phyloP scores from a whole-genome alignment of 2,113 vertebrate genomes.

The Scomber colias region DNA sequence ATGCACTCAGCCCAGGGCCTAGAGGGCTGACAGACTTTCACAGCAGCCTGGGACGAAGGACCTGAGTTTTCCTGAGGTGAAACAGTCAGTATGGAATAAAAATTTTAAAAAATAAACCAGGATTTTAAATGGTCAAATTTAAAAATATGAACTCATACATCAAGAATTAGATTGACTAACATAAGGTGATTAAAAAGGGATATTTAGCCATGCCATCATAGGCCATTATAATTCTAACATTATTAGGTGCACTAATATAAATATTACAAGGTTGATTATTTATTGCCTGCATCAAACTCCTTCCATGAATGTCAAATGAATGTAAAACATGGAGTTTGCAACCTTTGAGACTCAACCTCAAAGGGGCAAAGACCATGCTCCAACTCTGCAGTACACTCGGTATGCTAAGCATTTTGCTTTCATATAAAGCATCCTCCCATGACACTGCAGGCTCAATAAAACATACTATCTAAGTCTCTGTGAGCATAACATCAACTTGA shows the following conservation, averaged over 20 bases:
- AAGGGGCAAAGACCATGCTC: not conserved
- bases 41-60: constrained; percentile 37
- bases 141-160: not conserved
- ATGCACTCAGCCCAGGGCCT: constrained; percentile 69
- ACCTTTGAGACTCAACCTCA: not conserved
- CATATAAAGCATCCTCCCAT: not conserved
- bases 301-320: constrained; percentile 18
- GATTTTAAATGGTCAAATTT: not conserved
- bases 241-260: not conserved
- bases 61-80: constrained; percentile 36
- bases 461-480: not conserved
- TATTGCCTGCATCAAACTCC: not conserved
- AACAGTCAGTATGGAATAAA: constrained; percentile 8
- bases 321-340: constrained; percentile 13
- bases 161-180: not conserved
- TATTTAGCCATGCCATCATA: not conserved
- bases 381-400: not conserved
- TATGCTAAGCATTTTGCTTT: not conserved
- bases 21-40: constrained; percentile 47
- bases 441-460: not conserved
- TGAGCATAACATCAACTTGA: not conserved
- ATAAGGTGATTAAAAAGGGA: not conserved
- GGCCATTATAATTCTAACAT: not conserved
- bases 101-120: constrained; percentile 22
- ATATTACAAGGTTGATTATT: constrained; percentile 6